Evolutionary conservation across 2,797 vertebrate species (phyloP), one percentile per base, ranked within the genome.

Genomic region (Arremon brunneinucha): DNA sequence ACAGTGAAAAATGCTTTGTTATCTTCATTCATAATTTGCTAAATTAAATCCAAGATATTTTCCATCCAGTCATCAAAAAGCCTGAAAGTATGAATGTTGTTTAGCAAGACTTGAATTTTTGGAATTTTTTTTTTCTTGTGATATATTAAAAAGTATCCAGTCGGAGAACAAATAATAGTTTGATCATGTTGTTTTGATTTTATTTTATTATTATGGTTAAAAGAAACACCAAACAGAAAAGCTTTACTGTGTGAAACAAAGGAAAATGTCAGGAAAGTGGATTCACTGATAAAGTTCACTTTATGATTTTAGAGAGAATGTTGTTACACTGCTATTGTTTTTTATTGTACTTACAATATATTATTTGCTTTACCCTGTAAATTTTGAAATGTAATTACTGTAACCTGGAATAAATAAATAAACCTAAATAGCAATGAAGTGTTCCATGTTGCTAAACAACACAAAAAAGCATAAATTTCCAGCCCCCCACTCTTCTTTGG

Each of bases 341-440:
- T 97, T 97, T 95, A 94, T 77, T 97, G 96, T 96, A 95, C 95
- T 97, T 97, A 93, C 62, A 79, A 70, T 97, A 90, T 97, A 94
- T 94, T 69, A 84, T 97, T 96, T 97, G 83, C 84, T 64, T 94
- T 93, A 97, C 62, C 75, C 41, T 94, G 97, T 94, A 97, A 56
- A 94, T 93, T 97, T 95, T 93, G 83, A 96, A 97, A 88, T 98
- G 96, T 98, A 98, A 96, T 88, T 97, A 95, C 83, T 97, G 95
- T 96, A 96, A 97, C 55, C 88, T 97, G 97, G 90, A 97, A 96
- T 93, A 97, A 98, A 98, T 97, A 97, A 98, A 98, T 96, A 95
- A 97, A 97, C 95, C 74, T 75, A 77, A 91, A 80, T 91, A 94
- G 53, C 43, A 93, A 67, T 30, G 7, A 95, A 96, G 64, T 32